A percentile compares a stretch with the other conserved stretches of the same genome.
Evolutionary conservation across 1,140 invertebrate genomes (phyloP).

Genomic region (Lysiphlebus fabarum): DNA sequence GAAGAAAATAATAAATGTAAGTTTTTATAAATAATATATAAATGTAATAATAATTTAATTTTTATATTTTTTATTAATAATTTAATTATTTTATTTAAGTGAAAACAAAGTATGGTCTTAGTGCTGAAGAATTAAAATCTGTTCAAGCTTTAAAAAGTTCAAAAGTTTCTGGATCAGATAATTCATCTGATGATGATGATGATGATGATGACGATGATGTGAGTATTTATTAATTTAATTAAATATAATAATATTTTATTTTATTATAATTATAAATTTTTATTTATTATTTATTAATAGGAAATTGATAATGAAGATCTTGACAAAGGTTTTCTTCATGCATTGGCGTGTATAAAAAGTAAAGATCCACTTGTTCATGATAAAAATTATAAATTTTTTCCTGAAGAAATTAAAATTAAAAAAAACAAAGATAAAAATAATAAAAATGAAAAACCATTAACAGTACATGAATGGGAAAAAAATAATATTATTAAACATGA

Average conservation of each 20-base stretch:
- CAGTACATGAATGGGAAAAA: slow-evolving; percentile 77
- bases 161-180: slow-evolving; percentile 48
- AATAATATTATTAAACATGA: slow-evolving; percentile 70
- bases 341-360: slow-evolving; percentile 78
- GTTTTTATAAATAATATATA: slow-evolving; percentile 31
- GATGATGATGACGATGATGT: slow-evolving; percentile 54
- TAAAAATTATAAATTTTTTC: slow-evolving; percentile 71
- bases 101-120: slow-evolving; percentile 75
- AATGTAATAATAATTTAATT: slow-evolving; percentile 14
- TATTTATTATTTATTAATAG: slow-evolving; percentile 1
- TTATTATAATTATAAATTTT: slow-evolving; percentile 14
- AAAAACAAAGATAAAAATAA: slow-evolving; percentile 39
- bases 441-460: slow-evolving; percentile 62
- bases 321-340: slow-evolving; percentile 84
- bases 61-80: slow-evolving; percentile 11
- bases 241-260: slow-evolving; percentile 7
- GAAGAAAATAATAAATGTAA: slow-evolving; percentile 84
- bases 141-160: slow-evolving; percentile 31
- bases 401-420: slow-evolving; percentile 35
- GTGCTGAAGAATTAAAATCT: no score
- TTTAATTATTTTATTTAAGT: slow-evolving; percentile 55
- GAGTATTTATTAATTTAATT: neutral
- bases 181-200: slow-evolving; percentile 63
- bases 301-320: slow-evolving; percentile 44
- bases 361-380: slow-evolving; percentile 89